Evolutionary conservation across 2,113 vertebrate genomes (phyloP).

Genomic region (Montifringilla adamsi): DNA sequence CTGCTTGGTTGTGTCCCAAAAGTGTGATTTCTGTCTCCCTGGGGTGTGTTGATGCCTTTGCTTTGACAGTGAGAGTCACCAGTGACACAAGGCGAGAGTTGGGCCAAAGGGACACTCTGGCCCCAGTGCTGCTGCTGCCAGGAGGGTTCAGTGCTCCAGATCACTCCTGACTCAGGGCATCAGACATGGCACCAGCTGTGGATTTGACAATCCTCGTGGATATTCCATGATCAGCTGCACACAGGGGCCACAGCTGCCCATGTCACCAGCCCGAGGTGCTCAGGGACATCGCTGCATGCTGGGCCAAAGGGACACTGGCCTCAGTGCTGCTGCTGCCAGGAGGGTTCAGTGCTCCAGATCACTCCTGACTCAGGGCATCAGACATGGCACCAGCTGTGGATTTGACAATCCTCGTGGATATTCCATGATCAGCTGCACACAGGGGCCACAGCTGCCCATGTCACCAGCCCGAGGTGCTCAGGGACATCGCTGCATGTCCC

Average conservation of each 20-base stretch:
- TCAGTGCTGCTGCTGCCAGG: background rate
- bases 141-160: background rate
- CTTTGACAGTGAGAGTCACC: background rate
- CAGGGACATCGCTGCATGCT: no score
- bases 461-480: rapidly evolving
- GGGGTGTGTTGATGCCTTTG: background rate
- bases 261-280: no score
- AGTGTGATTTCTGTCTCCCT: background rate
- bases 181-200: background rate
- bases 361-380: background rate
- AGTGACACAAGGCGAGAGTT: rapidly evolving
- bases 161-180: background rate
- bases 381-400: background rate
- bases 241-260: no score
- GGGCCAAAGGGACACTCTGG: rapidly evolving
- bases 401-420: background rate
- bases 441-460: no score
- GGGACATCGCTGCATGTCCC: background rate
- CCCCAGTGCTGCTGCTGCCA: background rate
- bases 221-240: background rate
- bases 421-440: background rate
- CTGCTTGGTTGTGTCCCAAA: background rate
- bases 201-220: background rate
- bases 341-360: background rate
- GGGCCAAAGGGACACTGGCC: rapidly evolving